These are phyloP conservation scores for Pomatostomus ruficeps DNA, from an alignment of 2,113 vertebrate genomes.

Conservation along the genomic window DNA sequence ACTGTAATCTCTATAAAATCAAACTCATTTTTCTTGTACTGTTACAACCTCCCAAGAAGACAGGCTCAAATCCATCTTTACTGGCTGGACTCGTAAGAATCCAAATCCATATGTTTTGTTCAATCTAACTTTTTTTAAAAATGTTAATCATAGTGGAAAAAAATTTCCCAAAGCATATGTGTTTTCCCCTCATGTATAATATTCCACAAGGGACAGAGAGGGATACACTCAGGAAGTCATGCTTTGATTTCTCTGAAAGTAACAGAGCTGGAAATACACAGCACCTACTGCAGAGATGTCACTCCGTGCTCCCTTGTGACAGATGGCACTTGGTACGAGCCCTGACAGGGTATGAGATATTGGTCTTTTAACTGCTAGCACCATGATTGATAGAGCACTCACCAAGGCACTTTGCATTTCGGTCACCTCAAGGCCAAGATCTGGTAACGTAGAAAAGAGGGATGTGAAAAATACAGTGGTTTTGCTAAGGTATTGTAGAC, in stretches of 20 bases:
- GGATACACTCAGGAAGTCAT: neutral
- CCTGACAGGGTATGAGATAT: neutral
- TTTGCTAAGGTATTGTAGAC: neutral
- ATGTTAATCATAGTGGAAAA: neutral
- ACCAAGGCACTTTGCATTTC: neutral
- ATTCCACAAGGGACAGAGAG: neutral
- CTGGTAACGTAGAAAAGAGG: neutral
- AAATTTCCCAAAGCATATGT: rapidly evolving
- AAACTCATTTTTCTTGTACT: neutral
- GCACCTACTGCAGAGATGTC: neutral
- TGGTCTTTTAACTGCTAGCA: neutral
- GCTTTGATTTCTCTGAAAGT: neutral
- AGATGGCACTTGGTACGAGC: neutral
- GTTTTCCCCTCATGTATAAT: neutral
- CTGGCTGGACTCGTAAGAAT: neutral
- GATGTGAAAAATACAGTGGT: neutral
- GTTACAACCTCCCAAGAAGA: neutral
- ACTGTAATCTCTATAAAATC: neutral
- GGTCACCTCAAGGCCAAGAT: neutral
- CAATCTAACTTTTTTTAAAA: neutral
- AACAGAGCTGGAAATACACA: neutral
- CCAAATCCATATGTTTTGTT: neutral
- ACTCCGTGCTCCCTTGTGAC: neutral
- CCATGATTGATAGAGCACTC: neutral
- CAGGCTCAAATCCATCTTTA: neutral